Percentiles rank a stretch among this genome's conserved stretches.
Evolutionary conservation across 2,888 invertebrate genomes (phyloP).

Genomic region (Chesias legatella): DNA sequence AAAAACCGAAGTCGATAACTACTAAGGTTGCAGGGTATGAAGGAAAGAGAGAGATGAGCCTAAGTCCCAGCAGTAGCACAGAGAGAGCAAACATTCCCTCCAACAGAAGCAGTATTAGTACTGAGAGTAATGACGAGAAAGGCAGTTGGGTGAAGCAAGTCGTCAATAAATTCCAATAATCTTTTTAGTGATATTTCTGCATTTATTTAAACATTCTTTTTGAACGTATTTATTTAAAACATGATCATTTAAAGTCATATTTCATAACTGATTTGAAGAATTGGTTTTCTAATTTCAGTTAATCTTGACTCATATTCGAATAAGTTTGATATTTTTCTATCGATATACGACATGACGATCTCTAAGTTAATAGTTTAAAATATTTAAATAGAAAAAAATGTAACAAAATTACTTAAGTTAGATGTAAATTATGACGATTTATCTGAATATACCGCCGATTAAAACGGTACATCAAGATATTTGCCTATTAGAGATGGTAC

Average conservation of each 20-base stretch:
- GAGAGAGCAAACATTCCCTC: constrained; percentile 43
- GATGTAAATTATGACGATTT: too few relatives aligned
- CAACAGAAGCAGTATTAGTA: constrained; percentile 42
- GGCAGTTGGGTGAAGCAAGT: constrained; percentile 88
- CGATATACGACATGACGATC: not conserved
- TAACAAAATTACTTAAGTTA: too few relatives aligned
- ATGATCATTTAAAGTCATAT: too few relatives aligned
- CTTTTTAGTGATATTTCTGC: constrained; percentile 52
- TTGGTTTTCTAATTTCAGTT: too few relatives aligned
- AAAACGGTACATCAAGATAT: too few relatives aligned
- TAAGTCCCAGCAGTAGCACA: constrained; percentile 38
- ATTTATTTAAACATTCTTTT: constrained; percentile 42
- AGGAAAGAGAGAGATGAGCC: constrained; percentile 28
- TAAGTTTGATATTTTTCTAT: too few relatives aligned
- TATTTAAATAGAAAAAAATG: too few relatives aligned
- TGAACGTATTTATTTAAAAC: too few relatives aligned
- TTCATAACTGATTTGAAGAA: too few relatives aligned
- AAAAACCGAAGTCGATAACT: constrained; percentile 61
- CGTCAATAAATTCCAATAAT: constrained; percentile 85
- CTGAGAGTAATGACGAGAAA: constrained; percentile 55
- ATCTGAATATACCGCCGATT: too few relatives aligned
- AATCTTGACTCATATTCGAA: too few relatives aligned
- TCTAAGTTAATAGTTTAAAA: not conserved
- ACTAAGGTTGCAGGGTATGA: constrained; percentile 64
- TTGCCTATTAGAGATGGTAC: too few relatives aligned